phyloP scores from a whole-genome alignment of 2,888 invertebrate genomes.

The Ennomos erosarius region DNA sequence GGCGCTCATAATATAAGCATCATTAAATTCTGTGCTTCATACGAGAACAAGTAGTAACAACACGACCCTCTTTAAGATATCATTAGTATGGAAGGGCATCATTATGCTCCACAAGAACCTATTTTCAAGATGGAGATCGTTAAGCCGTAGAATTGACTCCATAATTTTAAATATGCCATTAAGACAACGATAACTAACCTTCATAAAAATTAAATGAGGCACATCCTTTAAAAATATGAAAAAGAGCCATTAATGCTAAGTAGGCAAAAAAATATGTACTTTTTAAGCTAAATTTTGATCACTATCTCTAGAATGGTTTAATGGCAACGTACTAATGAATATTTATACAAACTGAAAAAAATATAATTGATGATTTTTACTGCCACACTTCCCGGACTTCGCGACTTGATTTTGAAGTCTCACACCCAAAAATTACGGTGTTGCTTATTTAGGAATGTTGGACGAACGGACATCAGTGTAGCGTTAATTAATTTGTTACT shows the following conservation, averaged over 20 bases:
- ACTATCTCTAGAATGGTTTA: too few relatives aligned
- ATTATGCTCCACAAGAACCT: constrained; percentile 27
- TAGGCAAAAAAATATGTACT: constrained; percentile 1
- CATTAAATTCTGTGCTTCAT: constrained; percentile 3
- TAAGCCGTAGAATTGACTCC: constrained; percentile 28
- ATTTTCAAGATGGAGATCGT: constrained; percentile 33
- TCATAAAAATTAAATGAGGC: constrained; percentile 25
- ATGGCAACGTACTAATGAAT: too few relatives aligned
- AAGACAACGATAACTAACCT: constrained; percentile 23
- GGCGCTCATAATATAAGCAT: constrained; percentile 2
- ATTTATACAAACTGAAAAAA: too few relatives aligned
- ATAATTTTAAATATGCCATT: constrained; percentile 37
- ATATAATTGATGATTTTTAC: too few relatives aligned
- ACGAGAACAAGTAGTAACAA: constrained; percentile 4
- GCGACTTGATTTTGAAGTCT: too few relatives aligned
- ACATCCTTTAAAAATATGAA: constrained; percentile 19
- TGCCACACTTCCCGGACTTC: too few relatives aligned
- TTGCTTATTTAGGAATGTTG: too few relatives aligned
- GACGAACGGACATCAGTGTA: too few relatives aligned
- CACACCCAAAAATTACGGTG: too few relatives aligned
- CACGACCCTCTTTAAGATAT: constrained; percentile 23
- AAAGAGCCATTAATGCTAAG: constrained; percentile 14
- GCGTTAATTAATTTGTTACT: too few relatives aligned
- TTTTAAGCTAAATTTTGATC: too few relatives aligned
- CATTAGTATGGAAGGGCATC: constrained; percentile 26